Evolutionary conservation across 2,888 invertebrate species (phyloP), one percentile per base, ranked within the genome.

Genomic region (Cistogaster globosa): DNA sequence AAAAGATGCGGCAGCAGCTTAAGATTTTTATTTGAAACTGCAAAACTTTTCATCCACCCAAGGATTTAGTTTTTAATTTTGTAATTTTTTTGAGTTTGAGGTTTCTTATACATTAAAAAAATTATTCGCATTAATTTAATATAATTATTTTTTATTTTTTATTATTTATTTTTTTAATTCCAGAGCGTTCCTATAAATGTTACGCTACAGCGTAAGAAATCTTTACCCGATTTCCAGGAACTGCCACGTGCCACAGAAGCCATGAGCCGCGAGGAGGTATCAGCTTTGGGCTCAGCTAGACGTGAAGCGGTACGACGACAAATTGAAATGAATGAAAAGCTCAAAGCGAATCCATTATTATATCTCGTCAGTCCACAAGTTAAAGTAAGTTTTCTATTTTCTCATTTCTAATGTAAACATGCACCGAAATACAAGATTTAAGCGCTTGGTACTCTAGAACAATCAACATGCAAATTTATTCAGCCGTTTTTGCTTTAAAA

Each of bases 281-380:
- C 98, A 87, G 96, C 96, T 87, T 94, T 99, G 90, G 98, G 98
- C 90, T 97, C 98, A 87, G 97, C 97, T 89, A 95, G 98, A 87
- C 95, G 99, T 88, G 98, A 99, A 93, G 98, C 99, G 93, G 95
- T 99, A 88, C 95, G 98, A 90, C 95, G 97, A 89, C 96, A 97
- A 94, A 95, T 96, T 90, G 97, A 98, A 92, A 97, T 98, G 93
- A 95, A 96, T 88, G 98, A 98, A 93, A 95, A 97, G 93, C 95
- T 98, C 89, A 95, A 97, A 92, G 97, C 97, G 91, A 98, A 98
- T 94, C 98, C 98, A 90, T 94, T 99, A 90, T 95, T 98, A 90
- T 98, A 98, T 93, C 94, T 99, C 93, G 96, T 97, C 95, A 98
- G 98, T 96, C 98, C 98, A 91, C 97, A 97, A 95, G 97, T 98